These are phyloP conservation scores for Drosophila virilis DNA, from an alignment of 1,140 invertebrate species.

Conservation along the genomic window DNA sequence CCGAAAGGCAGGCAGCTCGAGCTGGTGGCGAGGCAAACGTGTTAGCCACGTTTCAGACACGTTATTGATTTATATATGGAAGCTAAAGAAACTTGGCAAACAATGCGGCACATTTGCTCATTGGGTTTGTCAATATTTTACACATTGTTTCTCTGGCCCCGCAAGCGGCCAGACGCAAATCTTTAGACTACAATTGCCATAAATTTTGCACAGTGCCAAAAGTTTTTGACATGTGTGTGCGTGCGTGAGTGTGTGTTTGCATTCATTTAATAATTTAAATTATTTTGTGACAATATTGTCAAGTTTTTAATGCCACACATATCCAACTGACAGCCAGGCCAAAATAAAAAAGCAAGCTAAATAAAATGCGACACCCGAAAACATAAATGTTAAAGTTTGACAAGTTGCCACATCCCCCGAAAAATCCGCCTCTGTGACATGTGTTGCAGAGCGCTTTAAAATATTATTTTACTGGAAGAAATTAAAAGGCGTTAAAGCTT, in stretches of 20 bases:
- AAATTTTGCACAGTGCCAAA: slow-evolving; percentile 68
- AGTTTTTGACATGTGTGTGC: slow-evolving; percentile 54
- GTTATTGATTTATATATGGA: slow-evolving; percentile 73
- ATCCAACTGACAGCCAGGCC: slow-evolving; percentile 41
- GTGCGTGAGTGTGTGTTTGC: slow-evolving; percentile 10
- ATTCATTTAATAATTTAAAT: slow-evolving; percentile 67
- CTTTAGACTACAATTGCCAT: slow-evolving; percentile 43
- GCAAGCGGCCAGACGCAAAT: slow-evolving; percentile 25
- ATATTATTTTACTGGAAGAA: too few relatives aligned
- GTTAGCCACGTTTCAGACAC: slow-evolving; percentile 63
- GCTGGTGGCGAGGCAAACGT: slow-evolving; percentile 51
- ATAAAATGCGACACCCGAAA: slow-evolving; percentile 1
- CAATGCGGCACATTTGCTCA: slow-evolving; percentile 60
- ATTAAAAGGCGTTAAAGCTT: too few relatives aligned
- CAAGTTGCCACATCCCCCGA: not conserved
- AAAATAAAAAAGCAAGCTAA: not conserved
- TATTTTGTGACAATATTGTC: slow-evolving; percentile 29
- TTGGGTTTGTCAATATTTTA: slow-evolving; percentile 77
- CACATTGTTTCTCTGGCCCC: slow-evolving; percentile 45
- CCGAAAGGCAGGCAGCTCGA: slow-evolving; percentile 7
- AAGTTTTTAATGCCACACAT: slow-evolving; percentile 58
- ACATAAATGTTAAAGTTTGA: slow-evolving; percentile 29
- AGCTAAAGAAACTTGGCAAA: slow-evolving; percentile 61
- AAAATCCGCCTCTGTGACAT: not conserved
- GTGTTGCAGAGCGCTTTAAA: not conserved